These are phyloP conservation scores for Tokudaia tokunoshimensis DNA, from an alignment of 2,797 vertebrate species.

Conservation along the genomic window DNA sequence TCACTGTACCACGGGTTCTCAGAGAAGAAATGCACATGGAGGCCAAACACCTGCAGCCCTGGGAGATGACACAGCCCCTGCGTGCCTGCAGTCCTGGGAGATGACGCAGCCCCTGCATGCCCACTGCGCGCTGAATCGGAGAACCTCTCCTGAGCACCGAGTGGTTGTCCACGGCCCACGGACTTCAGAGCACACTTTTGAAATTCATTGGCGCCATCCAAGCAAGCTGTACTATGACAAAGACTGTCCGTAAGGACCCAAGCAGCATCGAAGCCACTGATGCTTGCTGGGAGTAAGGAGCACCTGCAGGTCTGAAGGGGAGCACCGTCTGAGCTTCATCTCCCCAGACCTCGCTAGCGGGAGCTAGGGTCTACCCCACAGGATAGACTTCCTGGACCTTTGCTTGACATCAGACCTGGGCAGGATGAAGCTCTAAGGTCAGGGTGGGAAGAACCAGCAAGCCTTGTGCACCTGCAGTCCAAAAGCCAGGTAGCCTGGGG, in stretches of 20 bases:
- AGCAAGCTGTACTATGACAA: not conserved
- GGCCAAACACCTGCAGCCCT: not conserved
- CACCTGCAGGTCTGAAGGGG: not conserved
- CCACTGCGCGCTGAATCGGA: not conserved
- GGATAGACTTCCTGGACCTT: not conserved
- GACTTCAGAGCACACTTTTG: not conserved
- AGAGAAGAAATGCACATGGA: not conserved
- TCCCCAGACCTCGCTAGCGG: not conserved
- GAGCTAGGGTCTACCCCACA: not conserved
- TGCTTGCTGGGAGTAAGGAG: not conserved
- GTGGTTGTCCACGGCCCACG: not conserved
- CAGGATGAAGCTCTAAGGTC: too few relatives aligned
- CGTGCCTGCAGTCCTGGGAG: not conserved
- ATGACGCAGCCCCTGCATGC: too few relatives aligned
- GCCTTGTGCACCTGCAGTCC: not conserved
- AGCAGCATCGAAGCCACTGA: not conserved
- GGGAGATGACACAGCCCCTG: too few relatives aligned
- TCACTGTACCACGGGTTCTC: not conserved
- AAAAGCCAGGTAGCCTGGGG: not conserved
- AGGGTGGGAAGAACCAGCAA: not conserved
- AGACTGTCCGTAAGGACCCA: not conserved
- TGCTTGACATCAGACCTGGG: not conserved
- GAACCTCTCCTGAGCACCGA: not conserved
- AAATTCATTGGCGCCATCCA: not conserved
- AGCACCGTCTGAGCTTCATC: not conserved